Percentiles rank a stretch among this genome's conserved stretches.
These are phyloP conservation scores for Platorchestia sp. DNA, from an alignment of 1,140 invertebrate species.

Conservation along the genomic window DNA sequence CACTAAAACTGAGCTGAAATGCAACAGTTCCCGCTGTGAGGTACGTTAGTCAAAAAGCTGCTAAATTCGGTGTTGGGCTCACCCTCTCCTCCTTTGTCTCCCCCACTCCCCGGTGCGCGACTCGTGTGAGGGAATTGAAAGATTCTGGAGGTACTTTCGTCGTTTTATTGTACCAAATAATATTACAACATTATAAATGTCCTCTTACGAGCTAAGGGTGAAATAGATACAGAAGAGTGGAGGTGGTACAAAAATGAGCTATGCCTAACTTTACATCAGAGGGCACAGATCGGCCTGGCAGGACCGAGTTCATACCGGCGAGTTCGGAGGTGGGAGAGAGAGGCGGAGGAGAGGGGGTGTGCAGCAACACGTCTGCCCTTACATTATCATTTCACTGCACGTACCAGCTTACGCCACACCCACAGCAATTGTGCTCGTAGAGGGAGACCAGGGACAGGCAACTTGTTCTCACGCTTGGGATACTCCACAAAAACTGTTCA, in stretches of 20 bases:
- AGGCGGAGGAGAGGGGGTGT: neutral
- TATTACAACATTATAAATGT: conserved; percentile 43
- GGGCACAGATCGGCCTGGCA: neutral
- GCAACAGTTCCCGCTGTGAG: neutral
- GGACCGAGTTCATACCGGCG: neutral
- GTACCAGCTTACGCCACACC: neutral
- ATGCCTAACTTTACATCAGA: neutral
- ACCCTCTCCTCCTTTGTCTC: neutral
- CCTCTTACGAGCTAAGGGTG: conserved; percentile 29
- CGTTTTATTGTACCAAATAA: conserved; percentile 45
- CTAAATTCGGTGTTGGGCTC: neutral
- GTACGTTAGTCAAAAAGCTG: neutral
- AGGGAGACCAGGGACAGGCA: neutral
- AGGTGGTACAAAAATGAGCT: conserved; percentile 11
- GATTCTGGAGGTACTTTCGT: neutral
- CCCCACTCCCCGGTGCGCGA: too few species aligned
- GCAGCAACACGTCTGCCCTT: neutral
- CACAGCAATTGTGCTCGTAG: neutral
- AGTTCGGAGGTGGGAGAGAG: neutral
- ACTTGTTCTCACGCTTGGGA: too few species aligned
- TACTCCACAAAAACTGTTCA: too few species aligned
- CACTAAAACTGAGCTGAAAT: too few species aligned
- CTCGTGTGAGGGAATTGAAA: neutral
- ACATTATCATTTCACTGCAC: neutral
- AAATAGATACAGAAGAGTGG: conserved; percentile 41